These are phyloP conservation scores for Clistopyga incitator DNA, from an alignment of 2,888 invertebrate genomes.

Conservation along the genomic window DNA sequence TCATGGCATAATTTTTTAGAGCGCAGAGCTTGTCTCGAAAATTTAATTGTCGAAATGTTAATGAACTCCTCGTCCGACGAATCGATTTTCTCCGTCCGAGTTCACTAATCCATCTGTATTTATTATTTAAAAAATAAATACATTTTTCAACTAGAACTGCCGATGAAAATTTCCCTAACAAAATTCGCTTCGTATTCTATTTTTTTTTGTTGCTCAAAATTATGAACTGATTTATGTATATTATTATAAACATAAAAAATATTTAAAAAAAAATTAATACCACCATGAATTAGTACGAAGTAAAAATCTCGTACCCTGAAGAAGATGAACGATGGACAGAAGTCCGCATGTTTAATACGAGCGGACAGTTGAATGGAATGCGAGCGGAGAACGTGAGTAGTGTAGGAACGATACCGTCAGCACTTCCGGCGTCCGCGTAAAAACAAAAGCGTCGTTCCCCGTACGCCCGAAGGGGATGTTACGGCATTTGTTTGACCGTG, in stretches of 20 bases:
- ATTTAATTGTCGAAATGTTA: background rate
- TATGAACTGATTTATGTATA: too few species aligned
- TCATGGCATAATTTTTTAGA: background rate
- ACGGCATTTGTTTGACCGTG: conserved; percentile 62
- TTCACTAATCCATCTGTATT: too few species aligned
- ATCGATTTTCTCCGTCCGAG: too few species aligned
- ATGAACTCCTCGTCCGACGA: background rate
- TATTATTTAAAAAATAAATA: too few species aligned
- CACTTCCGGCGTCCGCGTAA: conserved; percentile 65
- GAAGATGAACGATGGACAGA: background rate
- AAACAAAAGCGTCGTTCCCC: conserved; percentile 60
- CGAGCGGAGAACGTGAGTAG: conserved; percentile 24
- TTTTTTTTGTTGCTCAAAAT: too few species aligned
- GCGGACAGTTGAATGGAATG: conserved; percentile 33
- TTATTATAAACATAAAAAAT: too few species aligned
- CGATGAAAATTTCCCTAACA: too few species aligned
- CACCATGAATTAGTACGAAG: background rate
- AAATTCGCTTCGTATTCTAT: too few species aligned
- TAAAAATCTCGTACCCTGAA: background rate
- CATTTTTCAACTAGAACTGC: too few species aligned
- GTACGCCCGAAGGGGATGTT: conserved; percentile 57
- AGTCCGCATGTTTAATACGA: background rate
- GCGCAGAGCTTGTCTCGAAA: background rate
- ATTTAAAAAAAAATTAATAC: background rate
- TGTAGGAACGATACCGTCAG: conserved; percentile 52